phyloP scores from a whole-genome alignment of 2,888 invertebrate species.

The Dinocampus coccinellae region DNA sequence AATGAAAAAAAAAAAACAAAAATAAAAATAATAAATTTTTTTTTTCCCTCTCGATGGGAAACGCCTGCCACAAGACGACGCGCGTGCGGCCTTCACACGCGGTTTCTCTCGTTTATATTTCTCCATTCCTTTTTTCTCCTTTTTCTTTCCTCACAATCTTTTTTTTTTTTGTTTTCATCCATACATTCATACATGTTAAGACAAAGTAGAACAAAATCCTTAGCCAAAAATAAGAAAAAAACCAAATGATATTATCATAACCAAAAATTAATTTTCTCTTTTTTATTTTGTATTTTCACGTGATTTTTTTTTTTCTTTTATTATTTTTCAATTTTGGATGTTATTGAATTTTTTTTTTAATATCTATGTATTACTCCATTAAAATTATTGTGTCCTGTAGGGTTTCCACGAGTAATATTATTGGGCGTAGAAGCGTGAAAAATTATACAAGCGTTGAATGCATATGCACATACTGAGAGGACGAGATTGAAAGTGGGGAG shows the following conservation, averaged over 20 bases:
- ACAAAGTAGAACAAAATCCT: neutral
- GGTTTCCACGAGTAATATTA: constrained; percentile 17
- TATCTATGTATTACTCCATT: constrained; percentile 19
- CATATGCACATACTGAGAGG: neutral
- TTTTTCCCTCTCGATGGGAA: neutral
- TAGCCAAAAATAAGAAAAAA: no score
- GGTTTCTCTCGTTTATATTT: neutral
- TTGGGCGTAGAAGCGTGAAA: constrained; percentile 4
- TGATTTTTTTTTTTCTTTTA: neutral
- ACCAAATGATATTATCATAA: constrained; percentile 1
- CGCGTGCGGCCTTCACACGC: constrained; percentile 1
- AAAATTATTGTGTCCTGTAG: constrained; percentile 20
- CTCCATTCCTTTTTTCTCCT: neutral
- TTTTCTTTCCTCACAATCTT: neutral
- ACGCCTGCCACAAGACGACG: neutral
- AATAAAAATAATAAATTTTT: no score
- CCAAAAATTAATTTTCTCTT: neutral
- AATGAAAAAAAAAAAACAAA: no score
- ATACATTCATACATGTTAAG: neutral
- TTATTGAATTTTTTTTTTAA: constrained; percentile 1
- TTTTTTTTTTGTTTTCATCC: neutral
- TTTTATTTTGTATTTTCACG: neutral
- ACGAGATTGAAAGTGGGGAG: neutral
- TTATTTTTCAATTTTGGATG: neutral
- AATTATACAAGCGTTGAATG: constrained; percentile 21